These are phyloP conservation scores for Antheraea assamensis DNA, from an alignment of 2,888 invertebrate species.

Conservation along the genomic window DNA sequence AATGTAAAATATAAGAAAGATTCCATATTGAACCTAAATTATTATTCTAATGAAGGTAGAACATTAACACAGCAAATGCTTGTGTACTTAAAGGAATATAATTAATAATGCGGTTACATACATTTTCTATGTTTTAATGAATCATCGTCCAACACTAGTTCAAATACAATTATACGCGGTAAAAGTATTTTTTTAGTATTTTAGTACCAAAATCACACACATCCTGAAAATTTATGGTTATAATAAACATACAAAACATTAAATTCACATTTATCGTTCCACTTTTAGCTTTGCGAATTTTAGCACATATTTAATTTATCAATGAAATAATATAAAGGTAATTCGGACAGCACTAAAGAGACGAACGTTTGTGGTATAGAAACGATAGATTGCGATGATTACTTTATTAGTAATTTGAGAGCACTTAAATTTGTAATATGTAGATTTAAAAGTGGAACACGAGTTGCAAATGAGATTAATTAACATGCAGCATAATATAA, in stretches of 20 bases:
- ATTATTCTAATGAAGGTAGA: no score
- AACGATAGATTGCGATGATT: not conserved
- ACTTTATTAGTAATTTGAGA: not conserved
- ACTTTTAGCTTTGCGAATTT: not conserved
- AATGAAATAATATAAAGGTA: not conserved
- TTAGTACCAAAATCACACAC: not conserved
- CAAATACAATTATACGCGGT: no score
- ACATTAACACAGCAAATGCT: not conserved
- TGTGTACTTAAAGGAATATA: no score
- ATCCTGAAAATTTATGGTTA: not conserved
- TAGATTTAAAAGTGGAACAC: not conserved
- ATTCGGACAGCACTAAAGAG: not conserved
- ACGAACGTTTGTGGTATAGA: not conserved
- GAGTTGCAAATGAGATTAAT: not conserved
- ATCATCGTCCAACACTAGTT: no score
- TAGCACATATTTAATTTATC: not conserved
- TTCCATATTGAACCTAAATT: not conserved
- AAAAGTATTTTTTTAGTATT: not conserved
- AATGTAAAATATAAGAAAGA: no score
- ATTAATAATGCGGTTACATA: no score
- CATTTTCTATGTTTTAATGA: no score
- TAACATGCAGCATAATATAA: conserved; percentile 1
- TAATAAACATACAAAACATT: not conserved
- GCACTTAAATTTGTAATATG: not conserved
- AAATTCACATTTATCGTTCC: not conserved